These are phyloP conservation scores for Zenarchopterus dispar DNA, from an alignment of 2,797 vertebrate genomes.

Conservation along the genomic window DNA sequence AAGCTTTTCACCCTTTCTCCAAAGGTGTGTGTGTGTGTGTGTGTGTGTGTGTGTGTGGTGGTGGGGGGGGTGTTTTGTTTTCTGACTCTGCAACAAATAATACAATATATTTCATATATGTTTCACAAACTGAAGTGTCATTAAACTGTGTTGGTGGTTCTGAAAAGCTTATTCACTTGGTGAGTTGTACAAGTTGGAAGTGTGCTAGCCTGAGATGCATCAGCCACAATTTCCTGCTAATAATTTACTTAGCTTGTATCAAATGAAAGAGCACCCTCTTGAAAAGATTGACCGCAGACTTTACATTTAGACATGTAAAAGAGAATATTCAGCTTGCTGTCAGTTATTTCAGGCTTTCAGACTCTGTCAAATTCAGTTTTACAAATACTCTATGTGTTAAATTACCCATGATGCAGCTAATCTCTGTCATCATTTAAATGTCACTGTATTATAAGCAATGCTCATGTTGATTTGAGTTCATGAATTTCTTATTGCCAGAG, in stretches of 20 bases:
- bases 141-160: too few relatives aligned
- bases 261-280: constrained; percentile 22
- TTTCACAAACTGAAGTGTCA: too few relatives aligned
- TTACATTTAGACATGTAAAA: neutral
- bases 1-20: too few relatives aligned
- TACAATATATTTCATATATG: too few relatives aligned
- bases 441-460: constrained; percentile 76
- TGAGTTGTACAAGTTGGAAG: neutral
- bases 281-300: constrained; percentile 24
- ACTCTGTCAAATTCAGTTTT: constrained; percentile 47
- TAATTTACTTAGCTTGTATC: constrained; percentile 44
- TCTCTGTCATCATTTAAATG: constrained; percentile 69
- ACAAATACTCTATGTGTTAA: constrained; percentile 59
- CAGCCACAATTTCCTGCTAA: constrained; percentile 46
- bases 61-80: too few relatives aligned
- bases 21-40: too few relatives aligned
- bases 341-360: constrained; percentile 43
- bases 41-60: too few relatives aligned
- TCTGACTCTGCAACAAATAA: too few relatives aligned
- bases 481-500: constrained; percentile 77
- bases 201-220: constrained; percentile 18
- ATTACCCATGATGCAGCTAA: constrained; percentile 64
- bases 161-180: too few relatives aligned
- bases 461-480: constrained; percentile 72
- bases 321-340: constrained; percentile 35